Percentiles rank a stretch among this genome's conserved stretches.
Evolutionary conservation across 2,797 vertebrate genomes (phyloP).

Genomic region (Heterohyrax brucei): DNA sequence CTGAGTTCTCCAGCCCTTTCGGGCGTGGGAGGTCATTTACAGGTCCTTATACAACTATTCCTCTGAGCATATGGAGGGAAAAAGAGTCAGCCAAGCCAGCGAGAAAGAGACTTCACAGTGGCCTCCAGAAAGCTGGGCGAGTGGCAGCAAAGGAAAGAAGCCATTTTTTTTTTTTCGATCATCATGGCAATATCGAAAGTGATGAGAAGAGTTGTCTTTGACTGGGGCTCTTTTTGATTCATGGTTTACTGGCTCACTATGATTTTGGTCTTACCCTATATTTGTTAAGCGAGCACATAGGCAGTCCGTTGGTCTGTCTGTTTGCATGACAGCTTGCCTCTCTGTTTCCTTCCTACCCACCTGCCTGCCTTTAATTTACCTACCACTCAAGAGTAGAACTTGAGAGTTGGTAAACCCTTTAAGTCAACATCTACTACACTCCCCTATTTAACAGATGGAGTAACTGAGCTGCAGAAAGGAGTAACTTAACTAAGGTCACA

Average conservation of each 20-base stretch:
- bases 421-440: conserved; percentile 46
- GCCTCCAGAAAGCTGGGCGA: not conserved
- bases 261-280: not conserved
- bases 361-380: conserved; percentile 72
- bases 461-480: not conserved
- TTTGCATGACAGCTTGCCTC: not conserved
- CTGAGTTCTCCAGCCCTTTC: conserved; percentile 23
- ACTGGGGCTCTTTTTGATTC: not conserved
- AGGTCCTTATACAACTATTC: not conserved
- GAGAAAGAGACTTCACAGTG: not conserved
- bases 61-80: conserved; percentile 12
- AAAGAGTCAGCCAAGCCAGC: not conserved
- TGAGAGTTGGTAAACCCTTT: conserved; percentile 64
- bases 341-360: conserved; percentile 46
- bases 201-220: not conserved
- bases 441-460: not conserved
- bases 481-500: not conserved
- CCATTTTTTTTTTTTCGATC: not conserved
- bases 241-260: not conserved
- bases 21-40: not conserved
- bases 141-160: not conserved
- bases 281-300: not conserved
- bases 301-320: not conserved
- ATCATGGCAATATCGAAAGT: conserved; percentile 33
- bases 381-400: conserved; percentile 41